Evolutionary conservation across 2,113 vertebrate species (phyloP).

Genomic region (Athene noctua): DNA sequence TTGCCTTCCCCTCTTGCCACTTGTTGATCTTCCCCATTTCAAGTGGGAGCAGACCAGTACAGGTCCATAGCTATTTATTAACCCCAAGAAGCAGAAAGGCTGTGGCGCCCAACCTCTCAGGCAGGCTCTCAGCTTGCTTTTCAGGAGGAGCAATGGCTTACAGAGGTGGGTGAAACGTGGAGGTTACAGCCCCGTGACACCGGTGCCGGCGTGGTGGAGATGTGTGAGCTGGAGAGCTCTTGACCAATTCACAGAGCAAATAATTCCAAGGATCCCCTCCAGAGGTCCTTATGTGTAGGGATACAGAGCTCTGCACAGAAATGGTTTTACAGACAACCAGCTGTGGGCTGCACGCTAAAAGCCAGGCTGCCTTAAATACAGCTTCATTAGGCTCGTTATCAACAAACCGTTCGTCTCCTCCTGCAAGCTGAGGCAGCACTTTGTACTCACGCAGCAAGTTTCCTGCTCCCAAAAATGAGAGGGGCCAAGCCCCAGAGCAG

Average conservation of each 20-base stretch:
- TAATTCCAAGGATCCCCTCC: not conserved
- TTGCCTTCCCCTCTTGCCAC: not conserved
- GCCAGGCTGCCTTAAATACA: constrained; percentile 20
- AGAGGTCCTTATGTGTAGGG: not conserved
- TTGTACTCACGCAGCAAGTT: not conserved
- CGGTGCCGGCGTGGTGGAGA: not conserved
- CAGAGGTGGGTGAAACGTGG: not conserved
- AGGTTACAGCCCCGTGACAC: not conserved
- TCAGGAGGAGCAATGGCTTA: not conserved
- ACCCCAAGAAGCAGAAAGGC: not conserved
- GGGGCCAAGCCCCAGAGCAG: not conserved
- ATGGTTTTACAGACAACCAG: not conserved
- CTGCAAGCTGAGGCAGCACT: constrained; percentile 4
- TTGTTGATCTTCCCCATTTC: not conserved
- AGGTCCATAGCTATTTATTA: not conserved
- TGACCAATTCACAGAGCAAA: not conserved
- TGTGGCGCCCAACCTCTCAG: not conserved
- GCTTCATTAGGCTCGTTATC: constrained; percentile 7
- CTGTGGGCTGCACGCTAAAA: not conserved
- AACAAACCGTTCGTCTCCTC: not conserved
- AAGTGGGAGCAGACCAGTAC: not conserved
- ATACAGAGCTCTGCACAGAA: not conserved
- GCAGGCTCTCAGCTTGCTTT: not conserved
- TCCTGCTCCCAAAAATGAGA: not conserved
- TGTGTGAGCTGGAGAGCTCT: not conserved